These are phyloP conservation scores for Dermochelys coriacea DNA, from an alignment of 2,797 vertebrate species.

Conservation along the genomic window DNA sequence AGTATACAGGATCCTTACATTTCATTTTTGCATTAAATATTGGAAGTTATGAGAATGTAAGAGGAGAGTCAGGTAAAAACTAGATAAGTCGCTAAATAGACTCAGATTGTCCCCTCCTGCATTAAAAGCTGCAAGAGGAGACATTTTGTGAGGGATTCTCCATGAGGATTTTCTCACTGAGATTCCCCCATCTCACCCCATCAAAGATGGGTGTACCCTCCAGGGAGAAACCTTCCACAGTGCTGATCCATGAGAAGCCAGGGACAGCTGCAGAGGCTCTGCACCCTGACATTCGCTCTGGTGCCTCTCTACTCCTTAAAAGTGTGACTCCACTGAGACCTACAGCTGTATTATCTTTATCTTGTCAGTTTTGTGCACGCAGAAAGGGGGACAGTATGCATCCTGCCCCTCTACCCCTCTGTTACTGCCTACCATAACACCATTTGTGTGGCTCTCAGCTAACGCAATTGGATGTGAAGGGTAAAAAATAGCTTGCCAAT, in stretches of 20 bases:
- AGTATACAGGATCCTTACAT: not conserved
- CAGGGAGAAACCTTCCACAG: not conserved
- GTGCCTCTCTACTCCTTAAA: not conserved
- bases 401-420: rapidly evolving
- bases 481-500: not conserved
- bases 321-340: not conserved
- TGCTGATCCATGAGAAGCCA: not conserved
- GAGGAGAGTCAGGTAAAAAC: not conserved
- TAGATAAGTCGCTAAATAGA: not conserved
- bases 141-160: not conserved
- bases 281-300: not conserved
- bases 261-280: not conserved
- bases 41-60: not conserved
- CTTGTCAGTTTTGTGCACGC: not conserved
- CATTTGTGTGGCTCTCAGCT: not conserved
- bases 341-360: not conserved
- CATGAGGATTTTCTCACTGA: not conserved
- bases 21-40: not conserved
- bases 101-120: not conserved
- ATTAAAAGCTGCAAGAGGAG: not conserved
- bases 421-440: not conserved
- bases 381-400: not conserved
- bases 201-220: not conserved
- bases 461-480: not conserved
- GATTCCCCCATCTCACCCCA: not conserved